These are phyloP conservation scores for Philonicus albiceps DNA, from an alignment of 2,888 invertebrate species.

Conservation along the genomic window DNA sequence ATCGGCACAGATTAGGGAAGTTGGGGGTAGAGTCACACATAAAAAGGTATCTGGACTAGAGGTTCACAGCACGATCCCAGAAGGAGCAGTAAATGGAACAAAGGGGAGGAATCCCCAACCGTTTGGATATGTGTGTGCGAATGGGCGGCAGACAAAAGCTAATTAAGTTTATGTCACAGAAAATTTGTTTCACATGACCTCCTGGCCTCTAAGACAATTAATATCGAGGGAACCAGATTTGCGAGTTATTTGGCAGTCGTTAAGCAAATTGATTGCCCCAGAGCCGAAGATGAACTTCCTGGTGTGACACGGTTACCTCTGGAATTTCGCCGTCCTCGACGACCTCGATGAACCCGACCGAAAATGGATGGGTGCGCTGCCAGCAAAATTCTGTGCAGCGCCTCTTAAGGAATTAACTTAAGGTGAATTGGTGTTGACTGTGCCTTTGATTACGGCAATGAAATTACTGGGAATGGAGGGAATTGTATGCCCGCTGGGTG, in stretches of 20 bases:
- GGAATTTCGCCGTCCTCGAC: conserved; percentile 5
- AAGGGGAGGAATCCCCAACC: background rate
- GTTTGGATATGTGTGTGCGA: background rate
- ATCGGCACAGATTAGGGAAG: background rate
- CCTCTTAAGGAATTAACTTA: background rate
- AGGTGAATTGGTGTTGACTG: conserved; percentile 40
- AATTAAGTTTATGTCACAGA: conserved; percentile 65
- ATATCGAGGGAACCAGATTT: conserved; percentile 54
- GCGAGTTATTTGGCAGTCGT: conserved; percentile 42
- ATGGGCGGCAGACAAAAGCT: conserved; percentile 57
- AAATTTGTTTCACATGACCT: conserved; percentile 63
- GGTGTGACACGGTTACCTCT: conserved; percentile 25
- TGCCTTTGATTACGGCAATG: conserved; percentile 35
- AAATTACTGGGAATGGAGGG: conserved; percentile 2
- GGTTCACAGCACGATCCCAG: background rate
- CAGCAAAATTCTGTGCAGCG: background rate
- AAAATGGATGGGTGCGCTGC: background rate
- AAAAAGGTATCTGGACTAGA: background rate
- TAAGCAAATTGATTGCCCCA: conserved; percentile 40
- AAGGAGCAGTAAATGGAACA: background rate
- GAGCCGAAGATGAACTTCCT: conserved; percentile 25
- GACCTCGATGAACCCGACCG: background rate
- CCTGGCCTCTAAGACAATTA: conserved; percentile 60
- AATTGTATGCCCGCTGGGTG: background rate
- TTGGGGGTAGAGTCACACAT: background rate